A percentile compares a stretch with the other conserved stretches of the same genome.
Conservation (phyloP, 2,888 invertebrate genomes). For the Volucella bombylans region DNA sequence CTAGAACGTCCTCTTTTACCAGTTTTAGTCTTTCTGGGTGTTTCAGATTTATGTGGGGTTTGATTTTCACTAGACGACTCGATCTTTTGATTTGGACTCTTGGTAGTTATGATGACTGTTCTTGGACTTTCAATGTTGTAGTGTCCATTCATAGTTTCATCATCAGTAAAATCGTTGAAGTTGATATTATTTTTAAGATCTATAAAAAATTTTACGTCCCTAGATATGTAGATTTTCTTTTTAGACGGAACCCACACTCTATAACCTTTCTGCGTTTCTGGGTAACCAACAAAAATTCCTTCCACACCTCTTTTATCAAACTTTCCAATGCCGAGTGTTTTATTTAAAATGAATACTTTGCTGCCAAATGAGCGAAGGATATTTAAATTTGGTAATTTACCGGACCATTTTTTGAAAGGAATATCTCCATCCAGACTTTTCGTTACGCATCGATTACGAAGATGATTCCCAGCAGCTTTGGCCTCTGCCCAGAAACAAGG, state of each 20-base stretch:
- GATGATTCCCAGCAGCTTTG: constrained; percentile 74
- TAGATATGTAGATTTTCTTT: too few relatives aligned
- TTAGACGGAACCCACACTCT: too few relatives aligned
- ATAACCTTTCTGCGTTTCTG: too few relatives aligned
- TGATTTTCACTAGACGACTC: too few relatives aligned
- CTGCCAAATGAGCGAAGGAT: constrained; percentile 54
- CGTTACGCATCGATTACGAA: constrained; percentile 75
- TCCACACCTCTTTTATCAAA: constrained; percentile 37
- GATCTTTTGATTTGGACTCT: too few relatives aligned
- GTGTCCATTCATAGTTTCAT: too few relatives aligned
- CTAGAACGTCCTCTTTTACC: constrained; percentile 14
- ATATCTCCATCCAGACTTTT: constrained; percentile 45
- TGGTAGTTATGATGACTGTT: too few relatives aligned
- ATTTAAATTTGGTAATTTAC: constrained; percentile 45
- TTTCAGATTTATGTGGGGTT: background rate
- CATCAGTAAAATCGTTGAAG: too few relatives aligned
- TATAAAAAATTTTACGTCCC: too few relatives aligned
- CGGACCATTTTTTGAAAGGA: constrained; percentile 57
- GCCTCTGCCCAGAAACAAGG: constrained; percentile 77
- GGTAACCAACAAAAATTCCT: constrained; percentile 18
- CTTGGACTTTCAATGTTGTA: too few relatives aligned
- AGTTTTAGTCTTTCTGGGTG: constrained; percentile 21
- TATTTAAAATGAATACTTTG: constrained; percentile 42
- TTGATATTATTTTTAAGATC: too few relatives aligned
- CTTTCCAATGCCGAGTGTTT: constrained; percentile 42